Conservation (phyloP, 2,888 invertebrate species). For the Branchellion lobata region DNA sequence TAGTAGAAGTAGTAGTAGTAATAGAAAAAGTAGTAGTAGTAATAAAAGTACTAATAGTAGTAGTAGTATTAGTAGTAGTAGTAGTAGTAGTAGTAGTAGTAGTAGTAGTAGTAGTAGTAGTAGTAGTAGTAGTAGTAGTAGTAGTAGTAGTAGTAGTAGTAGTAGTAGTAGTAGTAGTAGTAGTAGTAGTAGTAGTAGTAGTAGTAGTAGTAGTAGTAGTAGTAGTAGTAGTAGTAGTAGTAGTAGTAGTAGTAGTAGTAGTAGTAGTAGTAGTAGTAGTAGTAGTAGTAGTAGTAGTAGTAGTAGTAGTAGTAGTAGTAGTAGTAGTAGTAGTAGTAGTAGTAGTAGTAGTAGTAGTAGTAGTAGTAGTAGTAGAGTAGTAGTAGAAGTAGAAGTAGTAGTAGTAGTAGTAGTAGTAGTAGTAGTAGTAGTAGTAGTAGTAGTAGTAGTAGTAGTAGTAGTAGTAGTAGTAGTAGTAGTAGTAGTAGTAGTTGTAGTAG, state of each 20-base stretch:
- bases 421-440: not conserved
- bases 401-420: not conserved
- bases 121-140: not conserved
- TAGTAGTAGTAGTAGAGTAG: not conserved
- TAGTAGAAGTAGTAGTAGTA: not conserved
- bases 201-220: conserved; percentile 43
- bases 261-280: conserved; percentile 47
- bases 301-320: conserved; percentile 42
- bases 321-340: conserved; percentile 26
- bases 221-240: conserved; percentile 47
- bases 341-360: conserved; percentile 6
- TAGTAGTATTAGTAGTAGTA: not conserved
- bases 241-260: conserved; percentile 47
- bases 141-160: conserved; percentile 34
- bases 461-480: not conserved
- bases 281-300: conserved; percentile 47
- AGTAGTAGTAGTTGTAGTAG: not conserved
- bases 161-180: conserved; percentile 27
- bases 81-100: not conserved
- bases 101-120: not conserved
- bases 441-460: not conserved
- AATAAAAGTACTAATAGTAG: not conserved
- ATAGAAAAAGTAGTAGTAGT: not conserved
- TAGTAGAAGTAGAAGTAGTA: not conserved
- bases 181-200: conserved; percentile 23